Conservation (phyloP, 2,113 vertebrate genomes). For the Urocolius indicus region DNA sequence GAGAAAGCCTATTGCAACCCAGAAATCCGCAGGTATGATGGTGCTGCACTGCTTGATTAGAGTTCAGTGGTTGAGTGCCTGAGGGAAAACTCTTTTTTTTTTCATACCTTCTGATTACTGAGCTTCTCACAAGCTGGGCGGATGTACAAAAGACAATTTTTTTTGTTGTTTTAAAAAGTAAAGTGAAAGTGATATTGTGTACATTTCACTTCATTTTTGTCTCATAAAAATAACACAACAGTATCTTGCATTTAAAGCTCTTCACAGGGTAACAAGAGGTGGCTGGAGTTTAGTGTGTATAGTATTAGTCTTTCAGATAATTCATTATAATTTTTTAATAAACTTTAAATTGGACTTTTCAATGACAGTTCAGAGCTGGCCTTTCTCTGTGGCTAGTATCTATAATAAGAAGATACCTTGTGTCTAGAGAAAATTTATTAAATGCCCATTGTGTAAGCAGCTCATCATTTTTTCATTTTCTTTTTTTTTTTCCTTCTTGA, state of each 20-base stretch:
- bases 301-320: background rate
- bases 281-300: background rate
- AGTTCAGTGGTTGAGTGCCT: background rate
- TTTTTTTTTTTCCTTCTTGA: background rate
- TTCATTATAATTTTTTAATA: background rate
- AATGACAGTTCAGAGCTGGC: background rate
- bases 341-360: background rate
- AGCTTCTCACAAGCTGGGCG: background rate
- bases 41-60: background rate
- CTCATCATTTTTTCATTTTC: background rate
- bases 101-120: background rate
- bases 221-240: background rate
- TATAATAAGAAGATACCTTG: background rate
- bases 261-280: background rate
- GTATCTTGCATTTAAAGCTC: background rate
- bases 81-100: background rate
- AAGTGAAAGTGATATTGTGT: background rate
- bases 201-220: background rate
- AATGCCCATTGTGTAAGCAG: background rate
- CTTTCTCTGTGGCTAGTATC: background rate
- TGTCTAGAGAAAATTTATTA: background rate
- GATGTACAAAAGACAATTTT: background rate
- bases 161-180: background rate
- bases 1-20: slow-evolving; percentile 90
- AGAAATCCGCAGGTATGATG: slow-evolving; percentile 47